Base-by-base conservation (phyloP, 2,888 invertebrate species). In the Oxytorus armatus region DNA sequence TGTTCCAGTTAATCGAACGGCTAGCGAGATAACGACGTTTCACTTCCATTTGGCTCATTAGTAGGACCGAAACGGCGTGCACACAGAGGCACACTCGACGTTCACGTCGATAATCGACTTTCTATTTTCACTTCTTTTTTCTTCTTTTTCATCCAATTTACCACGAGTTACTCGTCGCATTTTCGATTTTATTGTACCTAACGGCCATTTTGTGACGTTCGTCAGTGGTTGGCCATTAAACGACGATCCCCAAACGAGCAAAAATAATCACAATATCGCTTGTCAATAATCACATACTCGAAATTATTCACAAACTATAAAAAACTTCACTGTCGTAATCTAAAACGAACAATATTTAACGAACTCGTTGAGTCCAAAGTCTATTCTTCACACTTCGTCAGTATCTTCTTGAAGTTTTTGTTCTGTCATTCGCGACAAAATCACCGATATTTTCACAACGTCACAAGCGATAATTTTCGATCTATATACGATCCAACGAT, bases 1-100 rank as follows among this genome's bases (percentile, higher is more conserved):
- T 88, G 87, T 87, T 82, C 83, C 79, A 85, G 82, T 87, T 88
- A 86, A 88, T 88, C 84, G 86, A 85, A 87, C 81, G 80, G 73
- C 75, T 21, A 65, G 72, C 53, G 69, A 81, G 84, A 84, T 84
- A 85, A 85, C 78, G 79, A 82, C 70, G 82, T 82, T 82, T 79
- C 82, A 76, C 72, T 77, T 18, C 61, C 75, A 76, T 76, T 73
- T 33, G 25, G 72, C 63, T 78, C 74, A 78, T 75, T 78, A 75
- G 25, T 42, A 59, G 39, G 44, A 8, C 72, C 49, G 39, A 49
- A 73, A 73, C 57, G 68, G 57, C 36, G 42, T 33, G n/a, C 51
- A 10, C n/a, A 23, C 18, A 61, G 29, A 44, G 42, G 1, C 25
- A n/a, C 25, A 55, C 25, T 14, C 65, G 10, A 49, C 16, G 39